Conservation (phyloP, 2,113 vertebrate species). For the Ellobius talpinus region DNA sequence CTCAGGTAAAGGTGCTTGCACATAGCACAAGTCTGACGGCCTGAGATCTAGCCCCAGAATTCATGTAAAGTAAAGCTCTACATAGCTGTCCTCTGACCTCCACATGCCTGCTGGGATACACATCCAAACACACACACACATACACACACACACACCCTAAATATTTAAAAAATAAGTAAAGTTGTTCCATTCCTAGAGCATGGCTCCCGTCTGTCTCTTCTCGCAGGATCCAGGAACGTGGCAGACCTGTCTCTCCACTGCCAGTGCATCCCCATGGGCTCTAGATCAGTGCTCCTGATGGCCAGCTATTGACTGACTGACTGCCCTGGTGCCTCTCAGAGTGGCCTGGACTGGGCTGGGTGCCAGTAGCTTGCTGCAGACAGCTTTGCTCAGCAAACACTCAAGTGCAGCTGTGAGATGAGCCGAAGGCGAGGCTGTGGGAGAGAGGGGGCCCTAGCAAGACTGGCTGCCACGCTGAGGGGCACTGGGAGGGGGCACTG, state of each 20-base stretch:
- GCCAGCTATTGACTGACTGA: not conserved
- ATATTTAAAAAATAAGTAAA: no score
- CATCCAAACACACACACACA: not conserved
- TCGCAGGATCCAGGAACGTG: not conserved
- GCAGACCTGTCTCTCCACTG: not conserved
- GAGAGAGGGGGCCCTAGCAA: not conserved
- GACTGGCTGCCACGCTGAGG: not conserved
- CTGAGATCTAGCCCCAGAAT: not conserved
- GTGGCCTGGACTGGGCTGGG: constrained; percentile 13
- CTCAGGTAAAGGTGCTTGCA: not conserved
- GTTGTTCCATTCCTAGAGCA: not conserved
- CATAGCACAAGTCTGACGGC: not conserved
- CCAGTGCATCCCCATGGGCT: not conserved
- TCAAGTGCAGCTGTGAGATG: not conserved
- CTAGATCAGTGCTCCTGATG: not conserved
- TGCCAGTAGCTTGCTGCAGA: not conserved
- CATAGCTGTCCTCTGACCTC: not conserved
- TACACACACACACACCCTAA: not conserved
- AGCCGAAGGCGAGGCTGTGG: not conserved
- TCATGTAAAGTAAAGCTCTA: not conserved
- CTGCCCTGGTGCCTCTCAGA: not conserved
- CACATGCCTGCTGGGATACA: not conserved
- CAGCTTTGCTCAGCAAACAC: not conserved
- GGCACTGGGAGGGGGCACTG: not conserved
- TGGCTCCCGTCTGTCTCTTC: not conserved